Conservation (phyloP, 2,888 invertebrate species). For the Pollenia angustigena region DNA sequence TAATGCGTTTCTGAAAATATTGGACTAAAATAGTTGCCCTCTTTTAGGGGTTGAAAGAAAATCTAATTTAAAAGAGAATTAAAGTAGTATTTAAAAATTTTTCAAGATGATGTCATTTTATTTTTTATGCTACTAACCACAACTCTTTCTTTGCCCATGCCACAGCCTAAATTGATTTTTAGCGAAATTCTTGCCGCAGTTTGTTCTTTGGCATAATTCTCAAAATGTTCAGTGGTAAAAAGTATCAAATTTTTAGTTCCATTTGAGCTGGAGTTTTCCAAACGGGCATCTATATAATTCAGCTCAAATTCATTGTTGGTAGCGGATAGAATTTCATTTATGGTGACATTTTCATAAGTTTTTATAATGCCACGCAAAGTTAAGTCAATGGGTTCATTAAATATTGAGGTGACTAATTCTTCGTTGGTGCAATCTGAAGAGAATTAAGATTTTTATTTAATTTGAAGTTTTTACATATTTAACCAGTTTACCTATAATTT, state of each 20-base stretch:
- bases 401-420: constrained; percentile 70
- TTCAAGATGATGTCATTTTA: background rate
- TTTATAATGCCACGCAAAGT: constrained; percentile 67
- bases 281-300: constrained; percentile 76
- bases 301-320: constrained; percentile 74
- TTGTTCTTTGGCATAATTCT: constrained; percentile 76
- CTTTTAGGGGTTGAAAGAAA: constrained; percentile 75
- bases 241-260: constrained; percentile 71
- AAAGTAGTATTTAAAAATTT: background rate
- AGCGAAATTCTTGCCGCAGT: constrained; percentile 72
- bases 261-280: constrained; percentile 52
- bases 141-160: constrained; percentile 67
- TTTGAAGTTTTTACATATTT: background rate
- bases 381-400: constrained; percentile 72
- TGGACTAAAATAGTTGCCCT: constrained; percentile 76
- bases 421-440: constrained; percentile 68
- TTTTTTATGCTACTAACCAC: constrained; percentile 65
- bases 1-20: constrained; percentile 75
- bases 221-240: constrained; percentile 75
- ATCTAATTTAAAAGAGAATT: constrained; percentile 60
- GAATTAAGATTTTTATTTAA: background rate
- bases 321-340: constrained; percentile 68
- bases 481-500: constrained; percentile 23
- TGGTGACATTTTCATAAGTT: constrained; percentile 73
- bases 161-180: constrained; percentile 73